phyloP scores from a whole-genome alignment of 2,888 invertebrate species.

The Eupelmus urozonus region DNA sequence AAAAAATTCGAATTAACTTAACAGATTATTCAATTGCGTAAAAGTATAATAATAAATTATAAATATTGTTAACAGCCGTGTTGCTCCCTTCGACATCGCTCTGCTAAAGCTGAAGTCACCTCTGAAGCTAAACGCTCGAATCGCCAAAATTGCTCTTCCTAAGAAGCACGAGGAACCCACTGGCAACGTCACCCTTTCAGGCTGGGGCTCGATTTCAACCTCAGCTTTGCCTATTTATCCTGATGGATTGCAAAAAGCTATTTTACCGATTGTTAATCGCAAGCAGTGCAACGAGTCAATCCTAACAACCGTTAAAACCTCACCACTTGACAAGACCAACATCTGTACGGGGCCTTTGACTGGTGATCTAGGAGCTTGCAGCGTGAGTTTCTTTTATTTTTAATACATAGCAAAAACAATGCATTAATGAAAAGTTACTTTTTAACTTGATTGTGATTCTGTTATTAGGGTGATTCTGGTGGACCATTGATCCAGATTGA shows the following conservation, averaged over 20 bases:
- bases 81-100: constrained; percentile 79
- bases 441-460: no score
- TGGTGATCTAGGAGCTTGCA: constrained; percentile 58
- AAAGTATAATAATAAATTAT: no score
- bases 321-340: constrained; percentile 61
- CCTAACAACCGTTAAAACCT: neutral
- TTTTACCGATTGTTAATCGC: neutral
- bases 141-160: constrained; percentile 62
- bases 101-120: constrained; percentile 75
- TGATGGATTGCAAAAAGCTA: neutral
- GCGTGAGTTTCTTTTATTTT: constrained; percentile 40
- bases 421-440: no score
- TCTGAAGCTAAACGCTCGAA: constrained; percentile 70
- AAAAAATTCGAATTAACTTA: no score
- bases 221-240: neutral
- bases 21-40: no score
- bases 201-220: neutral
- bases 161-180: neutral
- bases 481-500: constrained; percentile 77
- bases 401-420: neutral
- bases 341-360: constrained; percentile 66
- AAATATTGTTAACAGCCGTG: constrained; percentile 64
- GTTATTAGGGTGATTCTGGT: constrained; percentile 79
- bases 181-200: neutral
- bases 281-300: neutral